Evolutionary conservation across 2,113 vertebrate species (phyloP).

Genomic region (Osmerus eperlanus): DNA sequence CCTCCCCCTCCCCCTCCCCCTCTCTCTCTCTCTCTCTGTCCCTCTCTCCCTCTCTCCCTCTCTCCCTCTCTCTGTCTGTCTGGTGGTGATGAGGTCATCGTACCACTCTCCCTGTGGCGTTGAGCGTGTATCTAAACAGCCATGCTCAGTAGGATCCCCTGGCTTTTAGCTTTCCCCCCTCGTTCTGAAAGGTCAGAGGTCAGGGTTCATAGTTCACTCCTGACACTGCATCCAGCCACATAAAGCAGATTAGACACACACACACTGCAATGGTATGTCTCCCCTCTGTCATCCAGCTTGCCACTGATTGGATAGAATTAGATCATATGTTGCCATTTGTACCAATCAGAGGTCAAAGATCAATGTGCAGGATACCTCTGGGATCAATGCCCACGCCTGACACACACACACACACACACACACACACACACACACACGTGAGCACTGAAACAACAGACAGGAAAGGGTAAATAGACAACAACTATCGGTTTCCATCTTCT

Average conservation of each 20-base stretch:
- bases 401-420: slow-evolving; percentile 27
- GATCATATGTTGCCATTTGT: slow-evolving; percentile 53
- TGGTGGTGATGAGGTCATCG: not conserved
- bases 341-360: slow-evolving; percentile 56
- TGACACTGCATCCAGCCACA: slow-evolving; percentile 62
- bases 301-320: slow-evolving; percentile 48
- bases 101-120: not conserved
- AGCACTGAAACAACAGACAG: slow-evolving; percentile 12
- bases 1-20: too few relatives aligned
- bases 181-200: slow-evolving; percentile 45
- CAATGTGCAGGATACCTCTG: slow-evolving; percentile 17
- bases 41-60: too few relatives aligned
- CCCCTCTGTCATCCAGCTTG: slow-evolving; percentile 29
- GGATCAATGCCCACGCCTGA: slow-evolving; percentile 41
- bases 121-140: not conserved
- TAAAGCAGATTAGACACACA: slow-evolving; percentile 62
- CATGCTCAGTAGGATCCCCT: not conserved
- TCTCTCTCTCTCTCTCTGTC: too few relatives aligned
- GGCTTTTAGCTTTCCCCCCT: not conserved
- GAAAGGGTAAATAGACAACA: not conserved
- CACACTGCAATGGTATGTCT: slow-evolving; percentile 42
- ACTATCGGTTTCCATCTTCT: slow-evolving; percentile 2
- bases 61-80: not conserved
- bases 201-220: slow-evolving; percentile 58
- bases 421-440: slow-evolving; percentile 8